phyloP scores from a whole-genome alignment of 2,113 vertebrate species.

The Dipodomys merriami region DNA sequence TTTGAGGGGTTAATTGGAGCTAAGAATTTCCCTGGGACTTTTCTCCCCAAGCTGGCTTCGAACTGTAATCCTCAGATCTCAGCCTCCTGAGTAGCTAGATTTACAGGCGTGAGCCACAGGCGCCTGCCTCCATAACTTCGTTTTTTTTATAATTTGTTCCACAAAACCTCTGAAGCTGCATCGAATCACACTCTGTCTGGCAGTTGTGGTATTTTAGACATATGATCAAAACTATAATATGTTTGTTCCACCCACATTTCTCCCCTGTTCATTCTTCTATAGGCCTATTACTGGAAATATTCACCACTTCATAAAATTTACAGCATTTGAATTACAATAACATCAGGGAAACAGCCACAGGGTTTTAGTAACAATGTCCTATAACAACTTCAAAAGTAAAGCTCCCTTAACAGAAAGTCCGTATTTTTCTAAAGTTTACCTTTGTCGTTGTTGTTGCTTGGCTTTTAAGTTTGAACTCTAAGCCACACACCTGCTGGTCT shows the following conservation, averaged over 20 bases:
- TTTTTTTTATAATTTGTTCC: not conserved
- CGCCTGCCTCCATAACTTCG: too few species aligned
- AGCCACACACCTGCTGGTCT: too few species aligned
- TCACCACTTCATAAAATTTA: not conserved
- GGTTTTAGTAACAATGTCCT: not conserved
- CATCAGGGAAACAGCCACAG: not conserved
- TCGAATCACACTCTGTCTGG: not conserved
- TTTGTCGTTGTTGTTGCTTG: too few species aligned
- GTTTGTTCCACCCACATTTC: not conserved
- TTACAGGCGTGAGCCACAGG: too few species aligned
- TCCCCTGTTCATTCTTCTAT: not conserved
- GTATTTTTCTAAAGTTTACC: not conserved
- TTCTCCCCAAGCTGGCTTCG: too few species aligned
- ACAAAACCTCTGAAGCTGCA: not conserved
- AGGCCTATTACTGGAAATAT: not conserved
- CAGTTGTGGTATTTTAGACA: not conserved
- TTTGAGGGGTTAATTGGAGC: too few species aligned
- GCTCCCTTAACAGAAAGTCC: not conserved
- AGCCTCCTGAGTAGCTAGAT: too few species aligned
- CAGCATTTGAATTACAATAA: conserved; percentile 41
- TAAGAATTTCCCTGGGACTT: too few species aligned
- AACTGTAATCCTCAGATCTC: too few species aligned
- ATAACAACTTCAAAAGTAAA: conserved; percentile 18
- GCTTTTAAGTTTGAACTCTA: too few species aligned
- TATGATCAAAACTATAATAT: not conserved